phyloP scores from a whole-genome alignment of 92 coral and sea anemone species.

The Pocillopora meandrina region DNA sequence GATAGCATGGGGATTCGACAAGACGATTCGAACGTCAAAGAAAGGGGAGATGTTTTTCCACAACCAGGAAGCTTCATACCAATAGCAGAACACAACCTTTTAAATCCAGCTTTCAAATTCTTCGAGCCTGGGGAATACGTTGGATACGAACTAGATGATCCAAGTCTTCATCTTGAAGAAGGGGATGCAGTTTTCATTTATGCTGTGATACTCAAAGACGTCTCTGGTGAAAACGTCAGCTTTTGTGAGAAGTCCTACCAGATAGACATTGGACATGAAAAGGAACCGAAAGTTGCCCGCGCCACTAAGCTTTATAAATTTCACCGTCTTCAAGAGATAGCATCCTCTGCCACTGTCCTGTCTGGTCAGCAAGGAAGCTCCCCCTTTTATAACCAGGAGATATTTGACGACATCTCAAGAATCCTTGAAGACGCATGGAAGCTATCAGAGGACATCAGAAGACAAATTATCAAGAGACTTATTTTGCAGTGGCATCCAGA shows the following conservation, averaged over 20 bases:
- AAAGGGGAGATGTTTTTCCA: slow-evolving; percentile 26
- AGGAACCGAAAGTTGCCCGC: slow-evolving; percentile 39
- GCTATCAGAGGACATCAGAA: slow-evolving; percentile 56
- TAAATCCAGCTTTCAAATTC: slow-evolving; percentile 44
- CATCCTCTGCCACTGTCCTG: neutral
- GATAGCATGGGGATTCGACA: slow-evolving; percentile 45
- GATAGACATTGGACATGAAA: slow-evolving; percentile 53
- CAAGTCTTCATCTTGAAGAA: slow-evolving; percentile 54
- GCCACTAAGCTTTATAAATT: slow-evolving; percentile 60
- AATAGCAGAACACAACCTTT: slow-evolving; percentile 58
- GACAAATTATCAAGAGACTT: slow-evolving; percentile 66
- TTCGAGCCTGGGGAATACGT: slow-evolving; percentile 75
- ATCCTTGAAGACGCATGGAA: slow-evolving; percentile 73
- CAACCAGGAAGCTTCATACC: slow-evolving; percentile 54
- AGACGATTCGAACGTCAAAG: slow-evolving; percentile 35
- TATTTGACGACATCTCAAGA: slow-evolving; percentile 26
- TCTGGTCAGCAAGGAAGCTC: no score
- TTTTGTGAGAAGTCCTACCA: slow-evolving; percentile 36
- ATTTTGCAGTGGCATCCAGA: slow-evolving; percentile 83
- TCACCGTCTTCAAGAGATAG: slow-evolving; percentile 10
- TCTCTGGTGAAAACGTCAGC: slow-evolving; percentile 1
- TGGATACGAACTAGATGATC: slow-evolving; percentile 74
- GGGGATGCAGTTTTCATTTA: slow-evolving; percentile 66
- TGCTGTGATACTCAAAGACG: slow-evolving; percentile 61
- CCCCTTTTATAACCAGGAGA: no score